Percentiles rank a stretch among this genome's conserved stretches.
These are phyloP conservation scores for Aspiorhynchus laticeps DNA, from an alignment of 2,113 vertebrate genomes.

Conservation along the genomic window DNA sequence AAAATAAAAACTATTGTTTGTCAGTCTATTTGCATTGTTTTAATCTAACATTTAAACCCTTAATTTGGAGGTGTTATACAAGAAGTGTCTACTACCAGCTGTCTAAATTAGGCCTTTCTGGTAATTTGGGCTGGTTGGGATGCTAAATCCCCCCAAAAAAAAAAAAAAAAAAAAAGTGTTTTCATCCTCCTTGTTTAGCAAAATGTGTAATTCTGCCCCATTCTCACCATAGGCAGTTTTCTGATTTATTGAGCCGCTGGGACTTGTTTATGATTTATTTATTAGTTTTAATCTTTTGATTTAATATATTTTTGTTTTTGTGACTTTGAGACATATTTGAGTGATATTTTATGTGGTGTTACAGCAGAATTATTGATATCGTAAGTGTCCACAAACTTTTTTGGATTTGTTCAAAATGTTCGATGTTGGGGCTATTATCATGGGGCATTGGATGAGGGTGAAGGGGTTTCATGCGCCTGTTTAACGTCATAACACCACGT, in stretches of 20 bases:
- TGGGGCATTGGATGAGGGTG: neutral
- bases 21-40: neutral
- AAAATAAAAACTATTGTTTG: neutral
- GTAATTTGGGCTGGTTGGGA: neutral
- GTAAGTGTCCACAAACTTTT: neutral
- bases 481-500: slow-evolving; percentile 50
- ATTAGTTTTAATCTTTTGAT: too few relatives aligned
- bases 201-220: neutral
- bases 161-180: neutral
- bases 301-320: too few relatives aligned
- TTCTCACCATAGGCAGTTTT: too few relatives aligned
- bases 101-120: neutral
- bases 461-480: neutral
- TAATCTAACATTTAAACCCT: neutral
- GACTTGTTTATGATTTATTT: too few relatives aligned
- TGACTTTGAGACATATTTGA: too few relatives aligned
- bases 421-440: too few relatives aligned
- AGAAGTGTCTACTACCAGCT: neutral
- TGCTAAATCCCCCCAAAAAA: neutral
- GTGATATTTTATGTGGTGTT: too few relatives aligned
- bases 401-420: neutral
- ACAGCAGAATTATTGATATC: too few relatives aligned
- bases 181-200: neutral
- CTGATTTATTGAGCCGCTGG: too few relatives aligned
- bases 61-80: neutral